Conservation (phyloP, 2,113 vertebrate genomes). For the Notechis scutatus region DNA sequence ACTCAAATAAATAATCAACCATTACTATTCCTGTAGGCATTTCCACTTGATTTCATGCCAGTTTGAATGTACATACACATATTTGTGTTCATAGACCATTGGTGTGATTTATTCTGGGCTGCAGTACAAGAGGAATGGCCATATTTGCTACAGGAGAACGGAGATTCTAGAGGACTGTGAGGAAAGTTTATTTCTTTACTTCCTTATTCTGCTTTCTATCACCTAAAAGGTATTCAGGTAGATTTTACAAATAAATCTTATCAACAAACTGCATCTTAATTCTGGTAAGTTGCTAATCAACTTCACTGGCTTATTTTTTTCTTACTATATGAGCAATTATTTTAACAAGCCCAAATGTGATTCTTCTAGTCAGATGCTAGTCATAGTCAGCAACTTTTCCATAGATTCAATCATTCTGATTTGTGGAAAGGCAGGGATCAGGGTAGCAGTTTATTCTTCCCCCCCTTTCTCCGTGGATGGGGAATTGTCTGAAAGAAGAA, state of each 20-base stretch:
- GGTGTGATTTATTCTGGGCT: too few relatives aligned
- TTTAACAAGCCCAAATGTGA: not conserved
- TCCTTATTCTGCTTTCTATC: not conserved
- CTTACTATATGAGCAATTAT: not conserved
- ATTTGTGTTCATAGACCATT: too few relatives aligned
- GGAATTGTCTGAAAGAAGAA: not conserved
- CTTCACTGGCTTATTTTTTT: not conserved
- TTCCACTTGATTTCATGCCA: too few relatives aligned
- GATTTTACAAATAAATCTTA: not conserved
- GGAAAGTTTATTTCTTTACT: not conserved
- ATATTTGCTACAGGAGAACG: too few relatives aligned
- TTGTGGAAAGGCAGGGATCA: not conserved
- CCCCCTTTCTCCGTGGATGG: not conserved
- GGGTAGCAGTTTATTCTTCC: not conserved
- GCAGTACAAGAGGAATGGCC: too few relatives aligned
- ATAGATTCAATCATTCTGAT: not conserved
- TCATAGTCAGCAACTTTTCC: not conserved
- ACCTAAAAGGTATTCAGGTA: not conserved
- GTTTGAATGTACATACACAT: too few relatives aligned
- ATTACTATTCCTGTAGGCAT: too few relatives aligned
- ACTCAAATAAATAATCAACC: too few relatives aligned
- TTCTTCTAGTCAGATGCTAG: not conserved
- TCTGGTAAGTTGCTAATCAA: not conserved
- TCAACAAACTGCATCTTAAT: not conserved
- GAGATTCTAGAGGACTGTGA: not conserved